Percentiles rank a stretch among this genome's conserved stretches.
These are phyloP conservation scores for Drosophila chauvacae DNA, from an alignment of 1,140 invertebrate genomes.

Conservation along the genomic window DNA sequence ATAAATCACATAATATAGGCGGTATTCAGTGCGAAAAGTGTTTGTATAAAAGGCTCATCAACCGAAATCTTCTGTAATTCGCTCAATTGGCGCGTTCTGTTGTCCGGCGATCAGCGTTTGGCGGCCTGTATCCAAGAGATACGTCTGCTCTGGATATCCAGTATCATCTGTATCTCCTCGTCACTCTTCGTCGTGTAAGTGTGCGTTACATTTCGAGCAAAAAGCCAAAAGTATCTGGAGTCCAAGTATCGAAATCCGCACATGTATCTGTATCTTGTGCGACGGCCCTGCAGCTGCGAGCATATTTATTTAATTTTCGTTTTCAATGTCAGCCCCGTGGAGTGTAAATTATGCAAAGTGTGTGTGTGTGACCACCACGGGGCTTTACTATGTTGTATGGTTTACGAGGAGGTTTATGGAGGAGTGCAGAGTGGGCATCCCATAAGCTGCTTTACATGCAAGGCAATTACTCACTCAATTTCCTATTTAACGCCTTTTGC, in stretches of 20 bases:
- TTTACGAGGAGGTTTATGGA: background rate
- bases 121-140: constrained; percentile 72
- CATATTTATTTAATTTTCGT: constrained; percentile 46
- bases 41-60: constrained; percentile 73
- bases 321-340: constrained; percentile 69
- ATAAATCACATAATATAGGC: constrained; percentile 8
- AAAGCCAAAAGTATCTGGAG: constrained; percentile 38
- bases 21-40: constrained; percentile 37
- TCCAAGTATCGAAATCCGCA: constrained; percentile 34
- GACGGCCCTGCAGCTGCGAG: constrained; percentile 59
- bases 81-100: constrained; percentile 67
- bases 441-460: constrained; percentile 52
- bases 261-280: constrained; percentile 33
- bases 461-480: constrained; percentile 68
- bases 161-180: constrained; percentile 17
- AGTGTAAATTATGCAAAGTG: constrained; percentile 73
- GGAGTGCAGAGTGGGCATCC: background rate
- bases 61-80: constrained; percentile 80
- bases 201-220: constrained; percentile 36
- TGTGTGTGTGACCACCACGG: constrained; percentile 17
- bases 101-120: constrained; percentile 53
- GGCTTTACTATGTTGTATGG: constrained; percentile 8
- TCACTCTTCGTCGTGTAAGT: constrained; percentile 45
- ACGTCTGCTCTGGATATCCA: constrained; percentile 42
- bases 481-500: constrained; percentile 54